Evolutionary conservation across 1,140 invertebrate genomes (phyloP).

Genomic region (Oreohelix idahoensis): DNA sequence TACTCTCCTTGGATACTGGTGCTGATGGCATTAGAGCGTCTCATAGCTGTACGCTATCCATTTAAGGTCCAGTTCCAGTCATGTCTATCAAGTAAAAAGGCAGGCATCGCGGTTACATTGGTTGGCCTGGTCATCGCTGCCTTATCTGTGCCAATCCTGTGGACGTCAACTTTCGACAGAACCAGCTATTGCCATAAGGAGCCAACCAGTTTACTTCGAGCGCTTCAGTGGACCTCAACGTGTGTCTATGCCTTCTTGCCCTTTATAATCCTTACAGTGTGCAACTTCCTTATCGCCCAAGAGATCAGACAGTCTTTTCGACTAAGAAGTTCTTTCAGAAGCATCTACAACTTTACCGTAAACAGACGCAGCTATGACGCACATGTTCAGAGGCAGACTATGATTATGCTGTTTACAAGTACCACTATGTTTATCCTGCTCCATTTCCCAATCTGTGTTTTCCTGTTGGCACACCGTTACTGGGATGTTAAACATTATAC

Average conservation of each 20-base stretch:
- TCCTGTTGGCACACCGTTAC: constrained; percentile 47
- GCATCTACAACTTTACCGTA: constrained; percentile 11
- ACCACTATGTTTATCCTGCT: constrained; percentile 56
- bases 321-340: constrained; percentile 42
- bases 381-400: constrained; percentile 21
- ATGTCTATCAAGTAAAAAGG: constrained; percentile 4
- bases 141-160: constrained; percentile 36
- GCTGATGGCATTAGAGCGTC: constrained; percentile 59
- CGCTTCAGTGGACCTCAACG: constrained; percentile 58
- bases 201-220: background rate
- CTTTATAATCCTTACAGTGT: constrained; percentile 51
- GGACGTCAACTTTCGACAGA: constrained; percentile 15
- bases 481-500: background rate
- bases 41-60: constrained; percentile 36
- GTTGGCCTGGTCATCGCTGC: constrained; percentile 28
- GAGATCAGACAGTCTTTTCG: constrained; percentile 48
- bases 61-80: constrained; percentile 25
- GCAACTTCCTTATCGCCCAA: constrained; percentile 57
- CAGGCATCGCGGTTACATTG: background rate
- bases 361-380: constrained; percentile 4
- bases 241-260: constrained; percentile 56
- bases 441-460: constrained; percentile 60
- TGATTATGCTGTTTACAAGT: constrained; percentile 56
- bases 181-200: background rate
- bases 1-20: constrained; percentile 65